Conservation (phyloP, 2,113 vertebrate genomes). For the Perca fluviatilis region DNA sequence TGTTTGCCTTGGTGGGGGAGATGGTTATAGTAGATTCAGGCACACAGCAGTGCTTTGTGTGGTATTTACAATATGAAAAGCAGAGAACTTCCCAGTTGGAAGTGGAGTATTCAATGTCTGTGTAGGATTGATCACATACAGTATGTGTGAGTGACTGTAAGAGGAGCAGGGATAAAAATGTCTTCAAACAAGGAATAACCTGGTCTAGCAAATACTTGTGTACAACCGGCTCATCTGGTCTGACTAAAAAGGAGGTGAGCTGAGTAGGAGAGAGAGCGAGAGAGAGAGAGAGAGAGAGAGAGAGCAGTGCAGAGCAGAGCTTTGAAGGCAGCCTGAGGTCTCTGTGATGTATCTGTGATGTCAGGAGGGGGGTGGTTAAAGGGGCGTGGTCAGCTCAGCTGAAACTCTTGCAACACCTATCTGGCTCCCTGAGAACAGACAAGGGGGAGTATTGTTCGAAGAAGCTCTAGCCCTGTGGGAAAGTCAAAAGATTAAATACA, state of each 20-base stretch:
- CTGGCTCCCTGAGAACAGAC: constrained; percentile 75
- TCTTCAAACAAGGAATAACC: constrained; percentile 32
- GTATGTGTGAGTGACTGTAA: constrained; percentile 30
- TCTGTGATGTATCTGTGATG: constrained; percentile 90
- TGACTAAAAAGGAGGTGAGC: constrained; percentile 50
- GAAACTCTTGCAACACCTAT: constrained; percentile 90
- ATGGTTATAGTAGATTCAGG: constrained; percentile 15
- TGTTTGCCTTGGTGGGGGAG: constrained; percentile 59
- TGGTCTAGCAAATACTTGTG: constrained; percentile 23
- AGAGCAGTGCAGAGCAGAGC: constrained; percentile 42
- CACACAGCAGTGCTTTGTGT: constrained; percentile 31
- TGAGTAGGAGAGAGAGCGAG: constrained; percentile 16
- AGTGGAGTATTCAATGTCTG: constrained; percentile 10
- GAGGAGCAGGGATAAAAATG: constrained; percentile 31
- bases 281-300: constrained; percentile 8
- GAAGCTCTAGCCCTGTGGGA: constrained; percentile 83
- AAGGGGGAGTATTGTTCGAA: constrained; percentile 84
- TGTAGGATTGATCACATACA: constrained; percentile 6
- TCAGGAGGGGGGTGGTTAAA: constrained; percentile 81
- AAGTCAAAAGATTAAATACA: constrained; percentile 72
- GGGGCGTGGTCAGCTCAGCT: constrained; percentile 76
- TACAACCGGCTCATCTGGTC: constrained; percentile 82
- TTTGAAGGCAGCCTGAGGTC: constrained; percentile 68
- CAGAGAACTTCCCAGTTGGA: constrained; percentile 29
- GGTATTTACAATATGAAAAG: constrained; percentile 40